Evolutionary conservation across 1,140 invertebrate species (phyloP).

Genomic region (Apis florea): DNA sequence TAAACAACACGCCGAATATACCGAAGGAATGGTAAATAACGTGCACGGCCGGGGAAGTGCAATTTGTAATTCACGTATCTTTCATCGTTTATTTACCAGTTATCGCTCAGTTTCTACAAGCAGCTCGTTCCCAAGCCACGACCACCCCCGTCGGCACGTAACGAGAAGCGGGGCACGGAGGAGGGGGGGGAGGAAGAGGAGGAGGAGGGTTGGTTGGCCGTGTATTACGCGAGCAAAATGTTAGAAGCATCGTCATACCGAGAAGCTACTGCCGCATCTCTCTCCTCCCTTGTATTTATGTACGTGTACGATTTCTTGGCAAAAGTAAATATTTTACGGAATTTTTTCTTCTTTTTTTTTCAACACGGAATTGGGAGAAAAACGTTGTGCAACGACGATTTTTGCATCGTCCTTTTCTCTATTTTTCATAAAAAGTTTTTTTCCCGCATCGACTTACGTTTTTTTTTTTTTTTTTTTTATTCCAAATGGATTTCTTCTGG

Average conservation of each 20-base stretch:
- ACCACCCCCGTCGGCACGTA: constrained; percentile 45
- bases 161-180: constrained; percentile 55
- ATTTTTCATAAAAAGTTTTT: too few species aligned
- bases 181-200: too few species aligned
- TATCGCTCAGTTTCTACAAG: constrained; percentile 61
- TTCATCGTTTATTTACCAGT: constrained; percentile 61
- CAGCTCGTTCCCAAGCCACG: constrained; percentile 28
- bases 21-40: constrained; percentile 43
- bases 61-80: constrained; percentile 64
- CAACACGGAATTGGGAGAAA: background rate
- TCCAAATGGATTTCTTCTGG: too few species aligned
- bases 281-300: background rate
- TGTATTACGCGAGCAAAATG: background rate
- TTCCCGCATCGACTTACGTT: too few species aligned
- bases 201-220: background rate
- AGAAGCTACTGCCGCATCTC: background rate
- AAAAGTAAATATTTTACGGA: background rate
- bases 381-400: background rate
- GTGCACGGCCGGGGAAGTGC: constrained; percentile 42
- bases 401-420: background rate
- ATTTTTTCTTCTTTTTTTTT: too few species aligned
- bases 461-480: too few species aligned
- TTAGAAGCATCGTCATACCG: background rate
- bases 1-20: constrained; percentile 36
- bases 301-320: background rate